Conservation (phyloP, 2,888 invertebrate genomes). For the Chydorus sphaericus region DNA sequence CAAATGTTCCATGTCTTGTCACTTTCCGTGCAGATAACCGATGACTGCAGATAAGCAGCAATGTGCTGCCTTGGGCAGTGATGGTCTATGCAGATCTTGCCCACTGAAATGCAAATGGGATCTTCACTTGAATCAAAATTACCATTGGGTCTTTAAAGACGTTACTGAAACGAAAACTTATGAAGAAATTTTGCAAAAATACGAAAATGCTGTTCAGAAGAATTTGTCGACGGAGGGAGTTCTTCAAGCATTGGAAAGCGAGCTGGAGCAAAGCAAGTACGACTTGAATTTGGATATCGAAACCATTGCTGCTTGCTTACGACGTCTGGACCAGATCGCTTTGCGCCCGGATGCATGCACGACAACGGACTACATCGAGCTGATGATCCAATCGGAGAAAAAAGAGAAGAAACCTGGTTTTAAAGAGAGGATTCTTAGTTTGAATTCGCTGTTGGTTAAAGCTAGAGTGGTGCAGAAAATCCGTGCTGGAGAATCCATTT, state of each 20-base stretch:
- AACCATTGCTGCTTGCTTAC: constrained; percentile 6
- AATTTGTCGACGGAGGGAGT: constrained; percentile 14
- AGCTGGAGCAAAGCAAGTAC: constrained; percentile 15
- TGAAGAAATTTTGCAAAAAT: constrained; percentile 19
- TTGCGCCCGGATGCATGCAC: constrained; percentile 20
- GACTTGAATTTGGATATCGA: constrained; percentile 14
- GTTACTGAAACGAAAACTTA: constrained; percentile 18
- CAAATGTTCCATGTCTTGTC: constrained; percentile 21
- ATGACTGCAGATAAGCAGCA: constrained; percentile 18
- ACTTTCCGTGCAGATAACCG: constrained; percentile 19
- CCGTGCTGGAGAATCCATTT: too few relatives aligned
- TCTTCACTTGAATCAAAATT: constrained; percentile 16
- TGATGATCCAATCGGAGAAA: constrained; percentile 21
- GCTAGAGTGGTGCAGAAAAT: too few relatives aligned
- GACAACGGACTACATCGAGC: constrained; percentile 21
- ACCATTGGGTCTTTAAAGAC: constrained; percentile 11
- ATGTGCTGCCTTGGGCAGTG: constrained; percentile 19
- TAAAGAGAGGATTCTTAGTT: background rate
- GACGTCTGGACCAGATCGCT: constrained; percentile 20
- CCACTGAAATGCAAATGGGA: constrained; percentile 16
- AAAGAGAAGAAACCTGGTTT: constrained; percentile 14
- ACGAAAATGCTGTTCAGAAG: constrained; percentile 17
- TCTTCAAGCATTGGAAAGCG: constrained; percentile 14
- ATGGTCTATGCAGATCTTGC: constrained; percentile 15
- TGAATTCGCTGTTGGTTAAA: too few relatives aligned